phyloP scores from a whole-genome alignment of 2,113 vertebrate species.

The Phalacrocorax carbo region DNA sequence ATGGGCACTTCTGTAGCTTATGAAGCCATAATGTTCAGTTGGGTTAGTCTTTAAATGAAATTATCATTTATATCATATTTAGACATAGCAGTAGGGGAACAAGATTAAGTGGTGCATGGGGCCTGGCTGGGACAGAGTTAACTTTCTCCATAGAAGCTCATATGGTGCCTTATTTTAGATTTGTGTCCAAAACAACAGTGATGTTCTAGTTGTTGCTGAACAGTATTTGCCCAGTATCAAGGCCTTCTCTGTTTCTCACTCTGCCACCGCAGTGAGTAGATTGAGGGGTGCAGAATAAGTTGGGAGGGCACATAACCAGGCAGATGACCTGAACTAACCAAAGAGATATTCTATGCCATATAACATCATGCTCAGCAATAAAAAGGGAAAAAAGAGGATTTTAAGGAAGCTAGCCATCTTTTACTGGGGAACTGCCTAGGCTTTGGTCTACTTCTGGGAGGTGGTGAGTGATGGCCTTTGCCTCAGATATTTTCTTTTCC shows the following conservation, averaged over 20 bases:
- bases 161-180: neutral
- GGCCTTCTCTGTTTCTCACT: neutral
- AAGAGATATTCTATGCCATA: neutral
- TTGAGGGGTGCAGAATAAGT: neutral
- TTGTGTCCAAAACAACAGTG: neutral
- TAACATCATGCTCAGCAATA: no score
- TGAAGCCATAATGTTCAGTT: neutral
- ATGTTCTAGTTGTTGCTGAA: neutral
- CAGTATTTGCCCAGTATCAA: neutral
- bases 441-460: neutral
- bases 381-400: neutral
- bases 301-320: neutral
- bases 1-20: neutral
- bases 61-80: neutral
- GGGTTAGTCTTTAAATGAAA: neutral
- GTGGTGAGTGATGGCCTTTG: neutral
- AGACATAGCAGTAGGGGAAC: neutral
- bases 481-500: neutral
- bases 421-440: neutral
- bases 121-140: neutral
- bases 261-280: neutral
- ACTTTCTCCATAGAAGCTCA: neutral
- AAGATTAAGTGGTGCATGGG: neutral
- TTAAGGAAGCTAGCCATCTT: neutral
- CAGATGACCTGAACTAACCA: neutral